Evolutionary conservation across 2,888 invertebrate species (phyloP).

Genomic region (Hymenopus coronatus): DNA sequence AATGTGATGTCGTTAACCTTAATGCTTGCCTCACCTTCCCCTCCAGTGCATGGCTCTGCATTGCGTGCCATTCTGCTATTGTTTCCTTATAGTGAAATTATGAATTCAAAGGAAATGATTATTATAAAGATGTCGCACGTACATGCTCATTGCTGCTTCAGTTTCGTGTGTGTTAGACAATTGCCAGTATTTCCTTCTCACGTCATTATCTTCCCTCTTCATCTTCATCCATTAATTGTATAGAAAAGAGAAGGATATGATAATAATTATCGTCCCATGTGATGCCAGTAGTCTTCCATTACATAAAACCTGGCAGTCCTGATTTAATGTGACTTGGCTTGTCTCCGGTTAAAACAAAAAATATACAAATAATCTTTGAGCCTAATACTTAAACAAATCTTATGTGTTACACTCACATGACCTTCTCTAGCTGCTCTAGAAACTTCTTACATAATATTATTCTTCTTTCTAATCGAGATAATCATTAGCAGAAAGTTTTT

Average conservation of each 20-base stretch:
- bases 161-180: slow-evolving; percentile 1
- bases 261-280: not conserved
- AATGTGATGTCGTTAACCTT: not conserved
- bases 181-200: slow-evolving; percentile 5
- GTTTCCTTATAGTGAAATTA: slow-evolving; percentile 9
- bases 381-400: too few species aligned
- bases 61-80: slow-evolving; percentile 8
- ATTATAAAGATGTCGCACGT: slow-evolving; percentile 19
- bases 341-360: too few species aligned
- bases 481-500: too few species aligned
- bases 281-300: not conserved
- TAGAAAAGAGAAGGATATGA: not conserved
- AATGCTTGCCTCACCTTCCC: not conserved
- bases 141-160: not conserved
- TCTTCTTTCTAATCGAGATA: too few species aligned
- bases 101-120: slow-evolving; percentile 11
- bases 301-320: not conserved
- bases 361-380: too few species aligned
- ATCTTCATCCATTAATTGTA: not conserved
- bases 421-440: too few species aligned
- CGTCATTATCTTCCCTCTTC: not conserved
- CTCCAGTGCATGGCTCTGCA: not conserved
- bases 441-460: too few species aligned
- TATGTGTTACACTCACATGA: too few species aligned
- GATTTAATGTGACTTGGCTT: not conserved